phyloP scores from a whole-genome alignment of 1,140 invertebrate species.

The Choristoneura fumiferana region DNA sequence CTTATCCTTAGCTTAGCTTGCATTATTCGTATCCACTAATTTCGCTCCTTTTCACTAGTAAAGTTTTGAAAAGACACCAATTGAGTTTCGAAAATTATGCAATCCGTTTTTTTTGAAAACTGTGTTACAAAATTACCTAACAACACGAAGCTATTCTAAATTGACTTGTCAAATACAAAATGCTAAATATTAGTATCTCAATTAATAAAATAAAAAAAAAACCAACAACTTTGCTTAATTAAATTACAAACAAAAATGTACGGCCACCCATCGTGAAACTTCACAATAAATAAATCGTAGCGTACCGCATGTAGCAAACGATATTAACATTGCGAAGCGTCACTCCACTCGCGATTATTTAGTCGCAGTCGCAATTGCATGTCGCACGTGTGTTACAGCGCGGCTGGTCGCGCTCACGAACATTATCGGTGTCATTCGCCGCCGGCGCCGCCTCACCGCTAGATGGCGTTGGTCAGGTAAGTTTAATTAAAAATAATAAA shows the following conservation, averaged over 20 bases:
- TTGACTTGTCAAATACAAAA: no score
- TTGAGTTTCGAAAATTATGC: no score
- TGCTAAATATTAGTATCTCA: no score
- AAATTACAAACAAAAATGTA: background rate
- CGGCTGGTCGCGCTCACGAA: constrained; percentile 91
- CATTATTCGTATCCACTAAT: background rate
- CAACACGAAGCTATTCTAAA: no score
- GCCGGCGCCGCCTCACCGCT: constrained; percentile 82
- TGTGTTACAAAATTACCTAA: no score
- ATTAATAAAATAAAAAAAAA: background rate
- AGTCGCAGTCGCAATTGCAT: constrained; percentile 28
- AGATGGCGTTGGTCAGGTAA: constrained; percentile 77
- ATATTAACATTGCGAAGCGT: constrained; percentile 12
- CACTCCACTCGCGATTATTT: constrained; percentile 10
- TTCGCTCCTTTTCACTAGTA: no score
- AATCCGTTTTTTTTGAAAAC: no score
- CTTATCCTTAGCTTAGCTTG: constrained; percentile 1
- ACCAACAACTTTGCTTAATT: background rate
- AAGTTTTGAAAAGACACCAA: no score
- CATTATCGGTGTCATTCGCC: constrained; percentile 92
- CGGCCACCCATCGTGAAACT: constrained; percentile 11
- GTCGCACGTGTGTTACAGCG: constrained; percentile 77
- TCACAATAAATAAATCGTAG: constrained; percentile 15
- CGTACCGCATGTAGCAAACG: constrained; percentile 3
- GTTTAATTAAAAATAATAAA: constrained; percentile 31